Conservation (phyloP, 2,113 vertebrate species). For the Scolopax mira region DNA sequence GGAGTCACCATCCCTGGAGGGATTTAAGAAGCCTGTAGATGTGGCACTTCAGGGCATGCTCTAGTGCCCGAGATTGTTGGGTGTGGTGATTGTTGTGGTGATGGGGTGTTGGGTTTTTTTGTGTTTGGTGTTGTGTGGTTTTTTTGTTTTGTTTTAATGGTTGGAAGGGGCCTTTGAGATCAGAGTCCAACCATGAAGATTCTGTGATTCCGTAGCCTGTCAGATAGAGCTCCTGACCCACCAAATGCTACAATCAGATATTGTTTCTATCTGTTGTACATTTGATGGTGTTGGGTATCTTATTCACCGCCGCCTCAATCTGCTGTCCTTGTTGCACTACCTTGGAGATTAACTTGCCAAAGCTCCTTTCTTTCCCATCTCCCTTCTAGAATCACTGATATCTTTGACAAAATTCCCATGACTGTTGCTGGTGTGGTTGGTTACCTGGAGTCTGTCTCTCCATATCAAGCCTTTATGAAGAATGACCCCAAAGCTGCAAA, state of each 20-base stretch:
- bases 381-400: conserved; percentile 71
- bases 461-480: conserved; percentile 73
- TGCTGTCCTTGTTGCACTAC: not conserved
- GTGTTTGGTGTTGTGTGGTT: too few relatives aligned
- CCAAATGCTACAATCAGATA: not conserved
- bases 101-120: too few relatives aligned
- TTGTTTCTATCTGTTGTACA: not conserved
- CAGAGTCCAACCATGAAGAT: too few relatives aligned
- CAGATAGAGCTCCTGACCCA: not conserved
- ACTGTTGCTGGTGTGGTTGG: conserved; percentile 73
- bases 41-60: too few relatives aligned
- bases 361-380: not conserved
- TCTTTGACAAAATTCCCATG: conserved; percentile 58
- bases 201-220: too few relatives aligned
- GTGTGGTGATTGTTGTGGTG: too few relatives aligned
- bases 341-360: not conserved
- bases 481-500: conserved; percentile 71
- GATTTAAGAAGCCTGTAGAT: too few relatives aligned
- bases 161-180: too few relatives aligned
- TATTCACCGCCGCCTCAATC: not conserved
- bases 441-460: conserved; percentile 77
- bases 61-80: too few relatives aligned
- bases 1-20: too few relatives aligned
- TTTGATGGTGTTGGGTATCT: not conserved
- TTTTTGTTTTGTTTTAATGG: too few relatives aligned